These are phyloP conservation scores for Thera britannica DNA, from an alignment of 2,888 invertebrate species.

Conservation along the genomic window DNA sequence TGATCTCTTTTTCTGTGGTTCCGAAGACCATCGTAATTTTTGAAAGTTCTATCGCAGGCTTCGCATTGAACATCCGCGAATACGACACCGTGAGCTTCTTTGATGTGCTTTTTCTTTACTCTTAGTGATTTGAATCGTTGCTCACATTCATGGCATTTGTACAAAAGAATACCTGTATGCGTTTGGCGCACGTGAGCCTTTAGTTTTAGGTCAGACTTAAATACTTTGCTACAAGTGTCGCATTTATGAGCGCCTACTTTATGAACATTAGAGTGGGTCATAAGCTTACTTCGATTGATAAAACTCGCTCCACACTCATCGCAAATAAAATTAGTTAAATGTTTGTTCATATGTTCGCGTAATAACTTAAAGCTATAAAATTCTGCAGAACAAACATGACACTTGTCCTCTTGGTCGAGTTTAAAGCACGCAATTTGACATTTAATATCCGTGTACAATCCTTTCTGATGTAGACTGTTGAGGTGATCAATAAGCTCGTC, in stretches of 20 bases:
- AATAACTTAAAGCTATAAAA: slow-evolving; percentile 56
- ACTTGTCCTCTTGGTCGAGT: slow-evolving; percentile 51
- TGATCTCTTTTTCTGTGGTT: slow-evolving; percentile 69
- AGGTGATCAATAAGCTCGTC: slow-evolving; percentile 53
- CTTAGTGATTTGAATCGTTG: slow-evolving; percentile 53
- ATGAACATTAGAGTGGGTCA: slow-evolving; percentile 55
- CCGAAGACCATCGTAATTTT: slow-evolving; percentile 54
- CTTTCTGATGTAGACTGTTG: slow-evolving; percentile 47
- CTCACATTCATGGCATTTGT: slow-evolving; percentile 59
- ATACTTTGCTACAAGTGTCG: slow-evolving; percentile 29
- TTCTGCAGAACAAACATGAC: slow-evolving; percentile 51
- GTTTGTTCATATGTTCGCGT: slow-evolving; percentile 60
- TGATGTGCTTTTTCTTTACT: slow-evolving; percentile 59
- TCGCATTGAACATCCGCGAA: slow-evolving; percentile 56
- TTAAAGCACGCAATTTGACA: slow-evolving; percentile 59
- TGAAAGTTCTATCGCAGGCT: slow-evolving; percentile 62
- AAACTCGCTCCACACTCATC: slow-evolving; percentile 50
- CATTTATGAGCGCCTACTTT: slow-evolving; percentile 51
- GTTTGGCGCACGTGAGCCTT: slow-evolving; percentile 21
- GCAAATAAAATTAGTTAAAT: slow-evolving; percentile 61
- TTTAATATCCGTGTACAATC: slow-evolving; percentile 48
- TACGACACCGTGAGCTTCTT: slow-evolving; percentile 56
- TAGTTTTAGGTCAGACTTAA: slow-evolving; percentile 18
- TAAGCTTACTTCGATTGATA: slow-evolving; percentile 44
- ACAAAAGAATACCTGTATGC: slow-evolving; percentile 31